phyloP scores from a whole-genome alignment of 2,113 vertebrate genomes.

The Anarrhichthys ocellatus region DNA sequence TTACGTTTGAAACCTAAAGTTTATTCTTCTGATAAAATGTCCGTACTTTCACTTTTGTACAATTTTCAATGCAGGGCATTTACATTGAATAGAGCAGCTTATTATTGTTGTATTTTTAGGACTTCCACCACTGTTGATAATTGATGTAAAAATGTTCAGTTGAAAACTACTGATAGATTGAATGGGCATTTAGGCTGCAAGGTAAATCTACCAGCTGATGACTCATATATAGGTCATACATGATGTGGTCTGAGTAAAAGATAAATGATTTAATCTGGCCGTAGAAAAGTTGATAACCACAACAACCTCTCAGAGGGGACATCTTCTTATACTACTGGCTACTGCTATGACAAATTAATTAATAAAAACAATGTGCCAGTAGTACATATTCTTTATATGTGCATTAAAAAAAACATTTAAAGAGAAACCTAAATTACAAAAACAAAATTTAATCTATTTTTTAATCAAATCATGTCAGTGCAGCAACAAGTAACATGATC shows the following conservation, averaged over 20 bases:
- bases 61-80: neutral
- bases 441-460: neutral
- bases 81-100: neutral
- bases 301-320: constrained; percentile 7
- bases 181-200: neutral
- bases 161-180: neutral
- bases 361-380: neutral
- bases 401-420: neutral
- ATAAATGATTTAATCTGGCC: neutral
- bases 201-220: constrained; percentile 28
- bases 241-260: neutral
- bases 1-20: neutral
- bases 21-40: neutral
- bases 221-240: neutral
- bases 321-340: neutral
- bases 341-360: rapidly evolving
- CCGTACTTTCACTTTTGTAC: neutral
- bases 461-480: neutral
- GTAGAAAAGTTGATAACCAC: neutral
- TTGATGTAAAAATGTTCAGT: neutral
- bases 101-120: neutral
- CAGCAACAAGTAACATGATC: too few relatives aligned
- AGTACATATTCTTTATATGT: neutral
- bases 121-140: neutral
- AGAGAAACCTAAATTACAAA: neutral